Percentiles rank a stretch among this genome's conserved stretches.
phyloP scores from a whole-genome alignment of 2,888 invertebrate species.

The Zhuqinia jingwanae region DNA sequence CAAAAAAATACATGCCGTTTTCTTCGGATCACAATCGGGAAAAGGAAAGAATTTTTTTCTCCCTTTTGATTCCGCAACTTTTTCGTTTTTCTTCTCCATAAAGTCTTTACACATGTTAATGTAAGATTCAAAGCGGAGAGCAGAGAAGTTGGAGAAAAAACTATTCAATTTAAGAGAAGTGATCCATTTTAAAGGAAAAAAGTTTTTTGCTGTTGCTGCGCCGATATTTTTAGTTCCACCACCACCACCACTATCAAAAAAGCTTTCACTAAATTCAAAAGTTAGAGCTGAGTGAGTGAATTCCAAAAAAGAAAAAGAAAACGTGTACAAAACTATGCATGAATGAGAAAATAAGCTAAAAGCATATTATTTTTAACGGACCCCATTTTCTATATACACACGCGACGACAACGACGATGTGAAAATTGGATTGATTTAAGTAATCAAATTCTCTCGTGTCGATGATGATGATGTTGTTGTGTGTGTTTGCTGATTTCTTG shows the following conservation, averaged over 20 bases:
- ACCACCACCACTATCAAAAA: not conserved
- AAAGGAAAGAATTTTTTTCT: not conserved
- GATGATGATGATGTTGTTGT: no score
- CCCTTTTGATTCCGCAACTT: conserved; percentile 2
- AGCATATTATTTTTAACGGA: conserved; percentile 32
- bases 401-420: not conserved
- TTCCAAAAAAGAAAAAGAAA: conserved; percentile 35
- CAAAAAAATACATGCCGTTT: not conserved
- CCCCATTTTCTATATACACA: no score
- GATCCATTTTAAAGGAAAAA: not conserved
- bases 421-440: conserved; percentile 44
- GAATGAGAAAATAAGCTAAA: not conserved
- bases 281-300: conserved; percentile 1
- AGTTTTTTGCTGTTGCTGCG: no score
- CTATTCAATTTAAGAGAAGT: conserved; percentile 5
- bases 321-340: no score
- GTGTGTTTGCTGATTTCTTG: no score
- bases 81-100: not conserved
- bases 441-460: conserved; percentile 38
- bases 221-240: no score
- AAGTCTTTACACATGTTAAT: not conserved
- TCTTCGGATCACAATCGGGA: not conserved
- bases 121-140: not conserved
- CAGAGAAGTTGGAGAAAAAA: not conserved
- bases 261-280: no score